Evolutionary conservation across 1,140 invertebrate genomes (phyloP).

Genomic region (Drosophila sp.): DNA sequence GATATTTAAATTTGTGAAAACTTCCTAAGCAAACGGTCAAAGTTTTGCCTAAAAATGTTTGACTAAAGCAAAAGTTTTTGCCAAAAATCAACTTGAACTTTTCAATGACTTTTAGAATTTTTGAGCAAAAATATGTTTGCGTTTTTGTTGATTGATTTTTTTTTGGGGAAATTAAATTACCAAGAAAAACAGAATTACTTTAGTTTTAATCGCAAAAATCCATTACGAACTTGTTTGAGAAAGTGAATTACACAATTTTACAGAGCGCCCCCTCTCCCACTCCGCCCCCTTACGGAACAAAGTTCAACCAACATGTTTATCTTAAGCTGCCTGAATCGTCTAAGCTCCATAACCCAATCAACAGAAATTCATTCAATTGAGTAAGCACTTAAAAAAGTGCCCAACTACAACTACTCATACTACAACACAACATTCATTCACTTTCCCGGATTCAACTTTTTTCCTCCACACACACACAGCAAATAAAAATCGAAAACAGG

Average conservation of each 20-base stretch:
- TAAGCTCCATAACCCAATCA: constrained; percentile 43
- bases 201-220: background rate
- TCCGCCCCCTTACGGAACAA: background rate
- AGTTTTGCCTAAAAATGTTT: background rate
- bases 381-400: constrained; percentile 29
- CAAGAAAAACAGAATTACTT: background rate
- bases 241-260: background rate
- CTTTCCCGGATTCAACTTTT: constrained; percentile 47
- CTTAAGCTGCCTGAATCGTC: constrained; percentile 46
- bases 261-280: background rate
- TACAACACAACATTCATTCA: constrained; percentile 26
- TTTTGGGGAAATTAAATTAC: constrained; percentile 44
- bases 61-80: constrained; percentile 41
- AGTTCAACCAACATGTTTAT: constrained; percentile 48
- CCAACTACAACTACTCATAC: constrained; percentile 38
- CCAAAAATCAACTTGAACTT: constrained; percentile 58
- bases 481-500: constrained; percentile 55
- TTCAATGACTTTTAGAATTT: constrained; percentile 68
- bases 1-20: constrained; percentile 40
- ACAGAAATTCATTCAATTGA: constrained; percentile 47
- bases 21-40: constrained; percentile 3
- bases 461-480: constrained; percentile 5
- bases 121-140: constrained; percentile 53
- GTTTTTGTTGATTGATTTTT: constrained; percentile 26
- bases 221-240: background rate